Evolutionary conservation across 2,888 invertebrate genomes (phyloP), one percentile per base, ranked within the genome.

Genomic region (Celastrina argiolus): DNA sequence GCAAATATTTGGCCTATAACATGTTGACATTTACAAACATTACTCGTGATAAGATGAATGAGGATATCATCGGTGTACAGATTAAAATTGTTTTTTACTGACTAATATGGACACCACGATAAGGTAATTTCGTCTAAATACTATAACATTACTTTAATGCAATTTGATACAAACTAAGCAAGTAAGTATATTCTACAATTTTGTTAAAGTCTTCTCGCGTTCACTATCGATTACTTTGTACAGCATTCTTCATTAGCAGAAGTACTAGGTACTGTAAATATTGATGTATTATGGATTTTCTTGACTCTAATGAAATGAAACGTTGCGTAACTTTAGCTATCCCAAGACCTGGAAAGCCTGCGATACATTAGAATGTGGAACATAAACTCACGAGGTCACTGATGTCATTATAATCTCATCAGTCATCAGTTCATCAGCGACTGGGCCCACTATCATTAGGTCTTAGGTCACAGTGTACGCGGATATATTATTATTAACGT

Each of bases 331-430:
- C 16, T 16, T 59, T 34, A 34, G 16, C 34, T 61, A 18, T 39
- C 39, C 7, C 12, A 39, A 61, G 6, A 39, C 14, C 36, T 31
- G 18, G 34, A 36, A 22, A 61, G 22, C 18, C 18, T 34, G 12
- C 10, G 10, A 36, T 14, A 22, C 34, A 36, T 28, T 31, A 31
- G 28, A 58, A 28, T 31, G 28, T 31, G 39, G 39, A 61, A 61
- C 22, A 61, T 18, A 18, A 22, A 39, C 61, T 36, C 18, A 61
- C 10, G 61, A 36, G 61, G 61, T 61, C 61, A 61, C 18, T 12
- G 5, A 36, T 39, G 61, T 61, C 61, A 61, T 61, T 61, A 61
- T 61, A 61, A 61, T 61, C 39, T 36, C 61, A 61, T 61, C n/a
- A n/a, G n/a, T n/a, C n/a, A n/a, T n/a, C n/a, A n/a, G n/a, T n/a